These are phyloP conservation scores for Oscheius sp. DNA, from an alignment of 2,888 invertebrate genomes.

Conservation along the genomic window DNA sequence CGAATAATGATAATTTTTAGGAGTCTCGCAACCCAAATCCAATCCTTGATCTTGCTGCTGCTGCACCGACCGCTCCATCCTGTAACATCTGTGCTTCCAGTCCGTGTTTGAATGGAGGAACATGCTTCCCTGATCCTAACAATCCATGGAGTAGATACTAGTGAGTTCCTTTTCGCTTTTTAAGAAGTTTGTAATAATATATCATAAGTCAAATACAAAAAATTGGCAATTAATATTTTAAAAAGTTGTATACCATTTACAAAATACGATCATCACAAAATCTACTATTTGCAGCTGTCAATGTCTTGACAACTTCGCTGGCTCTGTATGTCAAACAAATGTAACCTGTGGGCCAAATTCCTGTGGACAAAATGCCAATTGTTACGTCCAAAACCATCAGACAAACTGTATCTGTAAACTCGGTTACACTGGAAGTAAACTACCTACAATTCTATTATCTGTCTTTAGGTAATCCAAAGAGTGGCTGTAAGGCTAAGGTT, in stretches of 20 bases:
- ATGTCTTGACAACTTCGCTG: slow-evolving; percentile 78
- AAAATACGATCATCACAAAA: background rate
- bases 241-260: background rate
- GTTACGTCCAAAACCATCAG: slow-evolving; percentile 56
- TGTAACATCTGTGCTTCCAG: slow-evolving; percentile 42
- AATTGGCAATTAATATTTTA: no score
- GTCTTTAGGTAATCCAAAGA: slow-evolving; percentile 35
- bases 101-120: slow-evolving; percentile 51
- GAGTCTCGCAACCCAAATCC: background rate
- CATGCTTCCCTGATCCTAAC: slow-evolving; percentile 40
- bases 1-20: no score
- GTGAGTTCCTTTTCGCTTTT: slow-evolving; percentile 27
- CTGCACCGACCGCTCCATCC: slow-evolving; percentile 23
- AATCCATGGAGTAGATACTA: slow-evolving; percentile 45
- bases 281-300: slow-evolving; percentile 48
- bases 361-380: slow-evolving; percentile 57
- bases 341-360: slow-evolving; percentile 41
- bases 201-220: background rate
- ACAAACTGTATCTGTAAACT: slow-evolving; percentile 58
- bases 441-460: background rate
- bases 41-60: background rate
- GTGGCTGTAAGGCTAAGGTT: slow-evolving; percentile 27
- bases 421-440: slow-evolving; percentile 46
- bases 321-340: slow-evolving; percentile 77
- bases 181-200: background rate